Base-by-base conservation (phyloP, 2,797 vertebrate species). In the Oryzias dopingdopingensis region DNA sequence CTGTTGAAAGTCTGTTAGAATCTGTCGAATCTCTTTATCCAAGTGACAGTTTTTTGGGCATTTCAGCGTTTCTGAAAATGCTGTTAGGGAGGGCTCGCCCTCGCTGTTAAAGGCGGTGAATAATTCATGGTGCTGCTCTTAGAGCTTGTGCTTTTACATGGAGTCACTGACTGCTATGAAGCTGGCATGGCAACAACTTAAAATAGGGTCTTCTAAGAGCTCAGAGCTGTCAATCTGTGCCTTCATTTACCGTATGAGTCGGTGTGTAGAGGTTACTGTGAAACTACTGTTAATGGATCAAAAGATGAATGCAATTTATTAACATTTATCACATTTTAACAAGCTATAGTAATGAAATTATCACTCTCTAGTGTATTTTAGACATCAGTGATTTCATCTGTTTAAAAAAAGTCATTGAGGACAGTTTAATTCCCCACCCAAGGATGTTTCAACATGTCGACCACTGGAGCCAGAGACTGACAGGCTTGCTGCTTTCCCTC, bases 161-260 rank as follows among this genome's bases (percentile, higher is more conserved):
- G 76, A 85, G 82, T 83, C 79, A 78, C 45, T 81, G 77, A 80
- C 88, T 83, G 81, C 83, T 86, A 81, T 76, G 79, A 85, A 82
- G 81, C 82, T 83, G 76, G 84, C 85, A 85, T 87, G 80, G 84
- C 84, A 89, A 87, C 82, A 81, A 86, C 70, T 85, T 84, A 76
- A 84, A 86, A 81, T 69, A 79, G 59, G 79, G 78, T 60, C 72
- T 69, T 61, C 61, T 62, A 55, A 68, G 66, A 83, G 72, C 72
- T 52, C 49, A 29, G 70, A 56, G 74, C 79, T 76, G 77, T 82
- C 78, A 74, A 2, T 79, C 77, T 62, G 42, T 20, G 16, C 32
- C 58, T 59, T 76, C 48, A 45, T 77, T 74, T 54, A 54, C 58
- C 49, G 72, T 59, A 24, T 44, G 65, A n/a, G 20, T 75, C 17